Conservation (phyloP, 1,140 invertebrate genomes). For the Stenopsyche tienmushanensis region DNA sequence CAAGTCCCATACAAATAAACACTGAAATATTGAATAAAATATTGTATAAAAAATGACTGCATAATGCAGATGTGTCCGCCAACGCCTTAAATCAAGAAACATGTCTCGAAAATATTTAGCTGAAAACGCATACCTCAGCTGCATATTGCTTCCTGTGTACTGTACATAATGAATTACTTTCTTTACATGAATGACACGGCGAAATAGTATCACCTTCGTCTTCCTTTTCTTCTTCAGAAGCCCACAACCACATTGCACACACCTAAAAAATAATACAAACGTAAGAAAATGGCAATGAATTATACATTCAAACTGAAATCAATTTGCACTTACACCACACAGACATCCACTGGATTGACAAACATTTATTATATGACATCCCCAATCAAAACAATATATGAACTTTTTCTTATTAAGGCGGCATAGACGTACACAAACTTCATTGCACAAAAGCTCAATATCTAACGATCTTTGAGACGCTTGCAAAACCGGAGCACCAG, state of each 20-base stretch:
- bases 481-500: slow-evolving; percentile 45
- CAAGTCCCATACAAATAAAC: slow-evolving; percentile 54
- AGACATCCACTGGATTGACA: slow-evolving; percentile 55
- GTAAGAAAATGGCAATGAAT: background rate
- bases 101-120: slow-evolving; percentile 2
- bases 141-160: slow-evolving; percentile 51
- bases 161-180: slow-evolving; percentile 44
- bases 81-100: background rate
- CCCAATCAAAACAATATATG: slow-evolving; percentile 57
- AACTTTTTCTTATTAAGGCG: slow-evolving; percentile 50
- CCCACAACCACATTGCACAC: slow-evolving; percentile 56
- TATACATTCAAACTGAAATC: background rate
- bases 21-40: slow-evolving; percentile 45
- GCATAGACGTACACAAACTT: slow-evolving; percentile 52
- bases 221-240: slow-evolving; percentile 43
- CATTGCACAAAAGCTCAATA: slow-evolving; percentile 54
- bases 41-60: slow-evolving; percentile 11
- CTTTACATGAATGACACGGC: slow-evolving; percentile 34
- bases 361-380: slow-evolving; percentile 55
- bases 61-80: too few species aligned
- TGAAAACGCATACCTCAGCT: slow-evolving; percentile 45
- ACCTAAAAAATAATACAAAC: slow-evolving; percentile 42
- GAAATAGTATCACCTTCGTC: slow-evolving; percentile 42
- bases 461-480: slow-evolving; percentile 52
- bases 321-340: slow-evolving; percentile 48